Conservation (phyloP, 1,140 invertebrate genomes). For the Oppia nitens region DNA sequence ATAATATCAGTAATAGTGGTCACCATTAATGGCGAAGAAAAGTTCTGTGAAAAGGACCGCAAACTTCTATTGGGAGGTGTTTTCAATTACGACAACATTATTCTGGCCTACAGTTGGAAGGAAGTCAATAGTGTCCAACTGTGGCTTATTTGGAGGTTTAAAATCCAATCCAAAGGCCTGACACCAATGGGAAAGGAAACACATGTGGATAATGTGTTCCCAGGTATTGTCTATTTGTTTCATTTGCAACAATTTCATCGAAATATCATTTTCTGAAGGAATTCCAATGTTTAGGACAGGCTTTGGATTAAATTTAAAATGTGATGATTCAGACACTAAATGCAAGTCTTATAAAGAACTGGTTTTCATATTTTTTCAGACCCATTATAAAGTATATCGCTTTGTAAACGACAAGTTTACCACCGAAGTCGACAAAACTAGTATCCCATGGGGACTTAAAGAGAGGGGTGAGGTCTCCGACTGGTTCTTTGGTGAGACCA, state of each 20-base stretch:
- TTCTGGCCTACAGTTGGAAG: background rate
- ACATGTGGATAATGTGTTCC: background rate
- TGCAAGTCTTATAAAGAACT: background rate
- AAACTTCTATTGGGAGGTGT: background rate
- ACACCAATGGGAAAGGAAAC: background rate
- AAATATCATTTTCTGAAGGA: background rate
- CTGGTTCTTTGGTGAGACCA: background rate
- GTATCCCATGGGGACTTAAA: background rate
- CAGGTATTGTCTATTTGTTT: background rate
- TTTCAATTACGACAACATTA: background rate
- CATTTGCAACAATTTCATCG: background rate
- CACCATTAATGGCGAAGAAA: background rate
- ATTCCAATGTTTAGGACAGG: background rate
- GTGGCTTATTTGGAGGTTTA: background rate
- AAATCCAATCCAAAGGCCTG: background rate
- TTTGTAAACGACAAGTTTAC: background rate
- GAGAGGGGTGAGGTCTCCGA: background rate
- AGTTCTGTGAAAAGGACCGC: background rate
- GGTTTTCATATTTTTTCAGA: background rate
- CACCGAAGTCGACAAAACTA: background rate
- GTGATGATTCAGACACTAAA: background rate
- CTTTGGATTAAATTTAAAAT: background rate
- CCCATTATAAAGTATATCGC: background rate
- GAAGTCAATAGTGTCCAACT: background rate
- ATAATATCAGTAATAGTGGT: background rate